Conservation (phyloP, 1,140 invertebrate species). For the Lycorma delicatula region DNA sequence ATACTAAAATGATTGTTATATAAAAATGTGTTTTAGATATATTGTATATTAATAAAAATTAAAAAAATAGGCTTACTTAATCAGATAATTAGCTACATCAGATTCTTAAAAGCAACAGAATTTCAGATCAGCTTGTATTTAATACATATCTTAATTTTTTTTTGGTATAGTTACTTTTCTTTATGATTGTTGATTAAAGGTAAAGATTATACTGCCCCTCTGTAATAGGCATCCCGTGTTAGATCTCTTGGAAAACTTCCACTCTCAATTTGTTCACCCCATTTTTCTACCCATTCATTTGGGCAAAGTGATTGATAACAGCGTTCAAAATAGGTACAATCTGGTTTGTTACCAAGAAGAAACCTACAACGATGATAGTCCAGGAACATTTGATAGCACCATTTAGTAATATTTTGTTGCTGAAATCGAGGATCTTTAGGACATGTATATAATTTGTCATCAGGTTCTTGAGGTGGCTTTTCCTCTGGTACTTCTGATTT, state of each 20-base stretch:
- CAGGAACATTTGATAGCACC: slow-evolving; percentile 78
- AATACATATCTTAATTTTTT: no score
- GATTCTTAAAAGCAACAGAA: no score
- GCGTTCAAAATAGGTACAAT: slow-evolving; percentile 88
- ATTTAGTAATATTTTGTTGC: slow-evolving; percentile 17
- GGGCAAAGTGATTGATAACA: slow-evolving; percentile 81
- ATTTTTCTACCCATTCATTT: slow-evolving; percentile 80
- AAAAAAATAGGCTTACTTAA: no score
- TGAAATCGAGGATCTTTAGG: slow-evolving; percentile 14
- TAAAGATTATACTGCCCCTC: no score
- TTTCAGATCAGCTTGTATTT: no score
- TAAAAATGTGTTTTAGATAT: no score
- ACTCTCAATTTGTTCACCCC: slow-evolving; percentile 73
- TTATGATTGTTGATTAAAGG: no score
- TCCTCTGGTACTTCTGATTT: neutral
- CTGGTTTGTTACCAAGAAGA: slow-evolving; percentile 72
- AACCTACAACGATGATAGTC: slow-evolving; percentile 89
- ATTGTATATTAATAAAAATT: no score
- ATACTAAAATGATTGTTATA: no score
- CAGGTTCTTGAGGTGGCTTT: neutral
- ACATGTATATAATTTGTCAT: neutral
- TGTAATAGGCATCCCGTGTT: slow-evolving; percentile 5
- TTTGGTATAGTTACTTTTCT: no score
- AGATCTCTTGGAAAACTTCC: slow-evolving; percentile 54
- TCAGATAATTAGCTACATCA: no score